Conservation (phyloP, 2,113 vertebrate genomes). For the Sprattus sprattus region DNA sequence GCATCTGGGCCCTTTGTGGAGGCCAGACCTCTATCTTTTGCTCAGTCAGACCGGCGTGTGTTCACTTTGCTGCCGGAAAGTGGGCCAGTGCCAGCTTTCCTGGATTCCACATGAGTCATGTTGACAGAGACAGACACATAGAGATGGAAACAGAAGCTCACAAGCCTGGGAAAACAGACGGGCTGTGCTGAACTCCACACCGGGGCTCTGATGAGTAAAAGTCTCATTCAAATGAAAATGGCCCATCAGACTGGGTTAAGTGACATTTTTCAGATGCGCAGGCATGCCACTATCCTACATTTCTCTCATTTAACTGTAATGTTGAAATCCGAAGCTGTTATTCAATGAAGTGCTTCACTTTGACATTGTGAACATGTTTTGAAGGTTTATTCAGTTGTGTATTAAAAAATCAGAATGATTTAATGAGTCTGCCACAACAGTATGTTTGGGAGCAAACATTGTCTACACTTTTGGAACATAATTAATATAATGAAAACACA, state of each 20-base stretch:
- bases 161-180: background rate
- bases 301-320: background rate
- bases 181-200: background rate
- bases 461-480: background rate
- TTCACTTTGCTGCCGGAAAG: background rate
- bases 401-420: no score
- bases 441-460: background rate
- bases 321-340: background rate
- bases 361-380: background rate
- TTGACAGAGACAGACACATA: background rate
- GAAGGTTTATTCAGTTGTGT: background rate
- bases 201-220: background rate
- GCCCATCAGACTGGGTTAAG: background rate
- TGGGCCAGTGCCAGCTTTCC: background rate
- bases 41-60: background rate
- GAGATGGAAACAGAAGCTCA: background rate
- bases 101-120: background rate
- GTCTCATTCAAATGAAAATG: background rate
- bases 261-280: background rate
- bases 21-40: background rate
- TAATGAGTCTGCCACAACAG: background rate
- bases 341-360: background rate
- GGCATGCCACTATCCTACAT: background rate
- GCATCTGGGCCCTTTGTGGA: background rate
- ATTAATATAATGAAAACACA: background rate